These are phyloP conservation scores for Brassicogethes aeneus DNA, from an alignment of 2,888 invertebrate species.

Conservation along the genomic window DNA sequence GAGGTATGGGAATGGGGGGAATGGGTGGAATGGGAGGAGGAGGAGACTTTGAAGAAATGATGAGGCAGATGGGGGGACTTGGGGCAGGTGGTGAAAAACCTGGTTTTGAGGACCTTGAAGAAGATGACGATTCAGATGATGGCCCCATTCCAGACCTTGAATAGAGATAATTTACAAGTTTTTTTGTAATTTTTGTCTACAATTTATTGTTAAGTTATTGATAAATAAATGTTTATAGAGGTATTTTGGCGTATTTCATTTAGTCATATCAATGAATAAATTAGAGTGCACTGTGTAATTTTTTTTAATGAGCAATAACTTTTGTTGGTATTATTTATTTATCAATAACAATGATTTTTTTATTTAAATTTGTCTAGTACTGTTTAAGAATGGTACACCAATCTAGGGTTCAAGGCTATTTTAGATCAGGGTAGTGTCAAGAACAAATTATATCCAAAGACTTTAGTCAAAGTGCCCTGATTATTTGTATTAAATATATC, in stretches of 20 bases:
- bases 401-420: no score
- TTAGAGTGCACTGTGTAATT: neutral
- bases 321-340: no score
- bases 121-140: constrained; percentile 67
- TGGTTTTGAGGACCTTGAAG: constrained; percentile 62
- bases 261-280: constrained; percentile 1
- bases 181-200: constrained; percentile 18
- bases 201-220: constrained; percentile 19
- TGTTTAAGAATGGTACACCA: no score
- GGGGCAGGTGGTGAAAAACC: constrained; percentile 51
- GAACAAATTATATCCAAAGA: no score
- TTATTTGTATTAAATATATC: no score
- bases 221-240: constrained; percentile 21
- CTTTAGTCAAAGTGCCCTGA: no score
- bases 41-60: constrained; percentile 61
- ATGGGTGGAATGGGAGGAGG: constrained; percentile 37
- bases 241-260: constrained; percentile 6
- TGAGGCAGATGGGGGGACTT: constrained; percentile 62
- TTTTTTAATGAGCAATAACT: neutral
- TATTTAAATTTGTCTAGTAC: no score
- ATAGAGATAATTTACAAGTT: constrained; percentile 31
- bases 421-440: no score
- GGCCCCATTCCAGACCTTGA: constrained; percentile 70
- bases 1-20: constrained; percentile 69
- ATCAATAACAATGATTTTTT: no score